Base-by-base conservation (phyloP, 2,888 invertebrate genomes). In the Acrobasis suavella region DNA sequence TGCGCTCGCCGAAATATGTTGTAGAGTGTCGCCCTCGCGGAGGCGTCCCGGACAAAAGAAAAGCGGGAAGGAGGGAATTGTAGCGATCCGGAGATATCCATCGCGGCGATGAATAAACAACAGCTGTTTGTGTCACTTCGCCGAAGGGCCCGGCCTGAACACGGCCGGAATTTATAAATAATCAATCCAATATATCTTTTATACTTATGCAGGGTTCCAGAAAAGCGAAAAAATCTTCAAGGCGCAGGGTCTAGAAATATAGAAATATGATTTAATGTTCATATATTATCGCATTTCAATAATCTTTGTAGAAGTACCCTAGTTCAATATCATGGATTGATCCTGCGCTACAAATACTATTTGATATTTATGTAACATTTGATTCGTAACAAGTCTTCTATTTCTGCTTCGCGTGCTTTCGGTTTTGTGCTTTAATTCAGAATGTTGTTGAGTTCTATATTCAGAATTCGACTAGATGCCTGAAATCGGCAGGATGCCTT, bases 61-160 rank as follows among this genome's bases (percentile, higher is more conserved):
- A 78, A 75, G 75, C 70, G 74, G 73, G 76, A 76, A 75, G 69
- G 72, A 64, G 65, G 72, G 76, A 72, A 78, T 73, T 75, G 78
- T 74, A 71, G 74, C 74, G 72, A 76, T 77, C 78, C 69, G 70
- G 16, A 55, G 56, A 56, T 76, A 79, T 77, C 73, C 70, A 70
- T 70, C 71, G 77, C 74, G 67, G 72, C 68, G 77, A 82, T 87
- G 85, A 87, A 89, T 87, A 87, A 87, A 87, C 85, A 87, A 81
- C 85, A 84, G 81, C 76, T 86, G 86, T 82, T 83, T 80, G 75
- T 79, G 79, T 77, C 76, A 75, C 74, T 72, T 71, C 69, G 69
- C 73, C 65, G 39, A 63, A 68, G 77, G 80, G 71, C 71, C 64
- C 64, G 63, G 70, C 69, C 67, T 15, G 59, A 69, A 70, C 73